Base-by-base conservation (phyloP, 2,888 invertebrate species). In the Cerceris ruficornis region DNA sequence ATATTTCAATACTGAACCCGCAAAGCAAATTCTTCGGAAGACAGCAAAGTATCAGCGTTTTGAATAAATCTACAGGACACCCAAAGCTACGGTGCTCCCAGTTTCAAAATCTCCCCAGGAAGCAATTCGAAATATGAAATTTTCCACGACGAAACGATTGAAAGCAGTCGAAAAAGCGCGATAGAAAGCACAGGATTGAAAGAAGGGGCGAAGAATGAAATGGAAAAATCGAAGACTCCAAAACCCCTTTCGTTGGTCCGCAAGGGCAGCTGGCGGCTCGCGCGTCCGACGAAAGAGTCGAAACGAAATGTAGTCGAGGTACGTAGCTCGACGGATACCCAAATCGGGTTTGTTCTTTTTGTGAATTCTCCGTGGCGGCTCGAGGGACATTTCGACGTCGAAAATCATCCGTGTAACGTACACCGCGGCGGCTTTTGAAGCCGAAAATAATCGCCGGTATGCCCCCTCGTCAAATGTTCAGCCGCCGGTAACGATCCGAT, bases 201-300 rank as follows among this genome's bases (percentile, higher is more conserved):
- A 76, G 78, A 78, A 80, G 64, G 75, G 61, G 65, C 69, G 70
- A 78, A 77, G 70, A 83, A 81, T 77, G 77, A 83, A 76, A 75
- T 82, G 82, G 52, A 83, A 89, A 86, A 86, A 86, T 84, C 83
- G 57, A 81, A 83, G 83, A 84, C 79, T 85, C 67, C 2, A 42
- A n/a, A 6, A 88, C 89, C 86, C 88, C 88, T 86, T 89, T 87
- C 69, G 71, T 68, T 52, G 55, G 59, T 39, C 64, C 57, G 69
- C 62, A 65, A 75, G 81, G 83, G 83, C 88, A 89, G 86, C 89
- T 89, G 89, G 89, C 83, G 81, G 82, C 89, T 88, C 89, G 85
- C 88, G 89, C 77, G 68, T 73, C 69, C 50, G 66, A 72, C 69
- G 75, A 69, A 77, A 70, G 74, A 80, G 60, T 82, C 70, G 70